phyloP scores from a whole-genome alignment of 2,113 vertebrate species.

The Gallinago undulata region DNA sequence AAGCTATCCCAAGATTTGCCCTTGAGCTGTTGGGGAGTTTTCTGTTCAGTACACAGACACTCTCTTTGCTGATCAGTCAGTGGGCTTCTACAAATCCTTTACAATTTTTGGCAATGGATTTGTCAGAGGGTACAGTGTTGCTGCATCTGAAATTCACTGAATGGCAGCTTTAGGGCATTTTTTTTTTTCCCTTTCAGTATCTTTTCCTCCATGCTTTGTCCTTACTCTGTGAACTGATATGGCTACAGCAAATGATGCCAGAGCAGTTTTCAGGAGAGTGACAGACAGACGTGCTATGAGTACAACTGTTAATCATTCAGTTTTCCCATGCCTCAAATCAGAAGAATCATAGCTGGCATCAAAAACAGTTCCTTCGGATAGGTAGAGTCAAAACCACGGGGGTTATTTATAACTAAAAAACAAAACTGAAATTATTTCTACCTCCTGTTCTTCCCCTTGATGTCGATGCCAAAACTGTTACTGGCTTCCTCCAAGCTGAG shows the following conservation, averaged over 20 bases:
- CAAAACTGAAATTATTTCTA: slow-evolving; percentile 16
- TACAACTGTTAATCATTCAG: not conserved
- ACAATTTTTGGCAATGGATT: not conserved
- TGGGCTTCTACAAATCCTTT: not conserved
- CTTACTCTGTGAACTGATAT: not conserved
- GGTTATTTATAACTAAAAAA: slow-evolving; percentile 6
- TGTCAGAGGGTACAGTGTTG: not conserved
- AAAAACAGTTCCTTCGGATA: not conserved
- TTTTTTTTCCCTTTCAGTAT: not conserved
- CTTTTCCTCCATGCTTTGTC: not conserved
- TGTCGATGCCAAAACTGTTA: not conserved
- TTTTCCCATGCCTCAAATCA: not conserved
- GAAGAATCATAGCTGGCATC: not conserved
- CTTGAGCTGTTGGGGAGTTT: not conserved
- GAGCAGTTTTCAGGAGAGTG: not conserved
- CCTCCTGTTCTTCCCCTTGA: not conserved
- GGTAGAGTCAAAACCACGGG: not conserved
- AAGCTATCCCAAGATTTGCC: not conserved
- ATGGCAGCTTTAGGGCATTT: not conserved
- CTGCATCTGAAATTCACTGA: not conserved
- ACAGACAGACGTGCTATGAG: not conserved
- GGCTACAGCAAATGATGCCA: not conserved
- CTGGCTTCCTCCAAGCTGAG: not conserved
- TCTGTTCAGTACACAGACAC: not conserved
- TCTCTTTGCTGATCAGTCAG: not conserved